phyloP scores from a whole-genome alignment of 2,113 vertebrate genomes.

The Gadus chalcogrammus region DNA sequence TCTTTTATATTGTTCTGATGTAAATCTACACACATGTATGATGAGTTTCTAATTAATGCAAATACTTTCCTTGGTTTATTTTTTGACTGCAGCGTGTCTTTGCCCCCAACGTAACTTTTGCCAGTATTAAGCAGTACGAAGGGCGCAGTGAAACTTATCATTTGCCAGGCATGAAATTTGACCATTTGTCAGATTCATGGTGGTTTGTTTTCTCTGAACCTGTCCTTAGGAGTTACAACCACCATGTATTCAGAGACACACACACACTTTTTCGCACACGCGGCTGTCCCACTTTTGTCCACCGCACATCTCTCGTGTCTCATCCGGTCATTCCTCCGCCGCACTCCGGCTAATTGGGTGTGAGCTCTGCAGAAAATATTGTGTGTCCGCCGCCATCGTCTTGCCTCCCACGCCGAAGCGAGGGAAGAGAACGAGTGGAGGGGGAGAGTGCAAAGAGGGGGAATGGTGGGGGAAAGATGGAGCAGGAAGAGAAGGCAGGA shows the following conservation, averaged over 20 bases:
- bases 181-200: slow-evolving; percentile 29
- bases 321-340: slow-evolving; percentile 53
- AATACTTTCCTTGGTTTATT: too few relatives aligned
- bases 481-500: slow-evolving; percentile 45
- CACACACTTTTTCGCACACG: slow-evolving; percentile 1
- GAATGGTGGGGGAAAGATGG: slow-evolving; percentile 48
- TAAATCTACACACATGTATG: too few relatives aligned
- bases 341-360: slow-evolving; percentile 60
- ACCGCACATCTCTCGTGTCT: slow-evolving; percentile 33
- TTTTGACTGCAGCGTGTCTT: too few relatives aligned
- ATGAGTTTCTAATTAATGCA: too few relatives aligned
- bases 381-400: slow-evolving; percentile 18
- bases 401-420: slow-evolving; percentile 43
- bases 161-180: slow-evolving; percentile 7
- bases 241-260: slow-evolving; percentile 3
- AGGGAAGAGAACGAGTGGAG: slow-evolving; percentile 29
- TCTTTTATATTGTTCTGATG: too few relatives aligned
- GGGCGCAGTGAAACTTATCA: too few relatives aligned
- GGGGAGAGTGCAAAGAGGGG: slow-evolving; percentile 24
- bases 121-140: too few relatives aligned
- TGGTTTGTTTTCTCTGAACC: slow-evolving; percentile 24
- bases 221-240: slow-evolving; percentile 5
- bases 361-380: slow-evolving; percentile 40
- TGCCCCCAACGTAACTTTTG: too few relatives aligned
- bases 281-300: slow-evolving; percentile 58